phyloP scores from a whole-genome alignment of 2,113 vertebrate genomes.

The Rostratula benghalensis region DNA sequence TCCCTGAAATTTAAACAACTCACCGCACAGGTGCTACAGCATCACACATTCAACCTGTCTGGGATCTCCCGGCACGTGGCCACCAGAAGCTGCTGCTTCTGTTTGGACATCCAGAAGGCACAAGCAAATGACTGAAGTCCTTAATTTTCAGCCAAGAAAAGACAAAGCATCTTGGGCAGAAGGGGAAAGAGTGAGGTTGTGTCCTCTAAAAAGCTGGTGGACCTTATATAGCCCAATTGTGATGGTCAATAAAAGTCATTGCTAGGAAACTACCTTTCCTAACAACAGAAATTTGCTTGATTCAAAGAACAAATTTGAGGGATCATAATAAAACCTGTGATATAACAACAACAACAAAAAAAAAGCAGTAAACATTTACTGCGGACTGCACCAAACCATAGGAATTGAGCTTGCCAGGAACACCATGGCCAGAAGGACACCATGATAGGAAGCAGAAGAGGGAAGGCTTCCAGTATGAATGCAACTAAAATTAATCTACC shows the following conservation, averaged over 20 bases:
- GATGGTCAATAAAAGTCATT: neutral
- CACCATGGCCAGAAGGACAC: neutral
- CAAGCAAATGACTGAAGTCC: neutral
- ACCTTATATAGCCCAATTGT: neutral
- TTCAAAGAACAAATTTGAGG: neutral
- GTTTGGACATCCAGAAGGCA: constrained; percentile 37
- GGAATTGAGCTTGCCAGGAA: neutral
- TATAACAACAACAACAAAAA: neutral
- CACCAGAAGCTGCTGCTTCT: neutral
- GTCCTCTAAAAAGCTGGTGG: neutral
- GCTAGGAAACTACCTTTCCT: neutral
- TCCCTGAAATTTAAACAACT: neutral
- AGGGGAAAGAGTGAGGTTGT: neutral
- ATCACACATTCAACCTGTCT: neutral
- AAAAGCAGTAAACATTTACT: neutral
- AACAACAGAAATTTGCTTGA: neutral
- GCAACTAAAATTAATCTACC: neutral
- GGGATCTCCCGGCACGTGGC: rapidly evolving
- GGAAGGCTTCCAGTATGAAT: neutral
- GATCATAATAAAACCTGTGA: neutral
- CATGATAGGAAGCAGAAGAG: neutral
- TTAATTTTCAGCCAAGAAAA: neutral
- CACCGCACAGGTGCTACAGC: neutral
- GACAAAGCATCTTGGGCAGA: neutral
- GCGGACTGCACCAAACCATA: neutral